These are phyloP conservation scores for Engraulis encrasicolus DNA, from an alignment of 2,113 vertebrate species.

Conservation along the genomic window DNA sequence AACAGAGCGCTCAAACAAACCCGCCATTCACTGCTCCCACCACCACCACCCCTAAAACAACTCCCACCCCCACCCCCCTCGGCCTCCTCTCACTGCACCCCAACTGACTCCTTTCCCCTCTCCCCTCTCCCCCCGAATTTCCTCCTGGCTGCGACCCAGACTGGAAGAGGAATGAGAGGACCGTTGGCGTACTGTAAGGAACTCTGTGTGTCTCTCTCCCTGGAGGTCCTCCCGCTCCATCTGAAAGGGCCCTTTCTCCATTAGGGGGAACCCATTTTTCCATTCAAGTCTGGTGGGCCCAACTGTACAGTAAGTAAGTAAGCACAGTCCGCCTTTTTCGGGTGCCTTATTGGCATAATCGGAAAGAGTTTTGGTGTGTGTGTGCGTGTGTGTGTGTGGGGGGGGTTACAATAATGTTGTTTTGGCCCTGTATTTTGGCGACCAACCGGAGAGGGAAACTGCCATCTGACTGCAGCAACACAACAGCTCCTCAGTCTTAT, in stretches of 20 bases:
- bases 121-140: background rate
- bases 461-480: background rate
- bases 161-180: slow-evolving; percentile 24
- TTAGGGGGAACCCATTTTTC: background rate
- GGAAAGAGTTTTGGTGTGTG: too few species aligned
- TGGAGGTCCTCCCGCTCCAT: slow-evolving; percentile 19
- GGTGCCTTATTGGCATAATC: slow-evolving; percentile 13
- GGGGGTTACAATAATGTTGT: background rate
- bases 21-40: background rate
- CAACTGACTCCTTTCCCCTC: too few species aligned
- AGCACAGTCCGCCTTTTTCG: too few species aligned
- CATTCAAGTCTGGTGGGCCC: background rate
- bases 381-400: too few species aligned
- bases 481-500: background rate
- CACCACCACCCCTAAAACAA: background rate
- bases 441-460: background rate
- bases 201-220: slow-evolving; percentile 34
- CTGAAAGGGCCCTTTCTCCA: slow-evolving; percentile 50
- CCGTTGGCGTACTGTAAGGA: slow-evolving; percentile 46
- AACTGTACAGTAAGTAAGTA: too few species aligned
- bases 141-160: slow-evolving; percentile 11
- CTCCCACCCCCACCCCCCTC: background rate
- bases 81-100: background rate
- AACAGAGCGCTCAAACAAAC: background rate
- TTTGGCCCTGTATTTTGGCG: background rate